Evolutionary conservation across 2,113 vertebrate genomes (phyloP), one percentile per base, ranked within the genome.

Genomic region (Perccottus glenii): DNA sequence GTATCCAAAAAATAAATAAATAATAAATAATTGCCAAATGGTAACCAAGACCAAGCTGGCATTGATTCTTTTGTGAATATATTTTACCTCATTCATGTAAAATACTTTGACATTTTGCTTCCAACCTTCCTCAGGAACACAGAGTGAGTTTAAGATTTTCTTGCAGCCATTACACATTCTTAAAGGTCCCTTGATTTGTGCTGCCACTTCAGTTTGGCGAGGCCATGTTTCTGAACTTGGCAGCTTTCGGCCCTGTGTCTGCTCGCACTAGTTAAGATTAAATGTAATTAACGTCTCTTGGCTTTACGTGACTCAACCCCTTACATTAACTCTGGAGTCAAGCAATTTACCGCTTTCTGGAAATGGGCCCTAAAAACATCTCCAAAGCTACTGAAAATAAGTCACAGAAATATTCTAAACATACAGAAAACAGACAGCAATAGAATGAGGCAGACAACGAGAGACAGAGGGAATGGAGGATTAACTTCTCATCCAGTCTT

Each of bases 401-500:
- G 36, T 55, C n/a, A 49, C 4, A 40, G 3, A 72, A 48, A 62
- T 27, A 51, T 60, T 32, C 53, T 46, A 46, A 11, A 56, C 50
- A 50, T 55, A 61, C 40, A 65, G 43, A 44, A 68, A 67, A 56
- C n/a, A 62, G 52, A 64, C 15, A 63, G 46, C 16, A 32, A 65
- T 9, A 56, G 61, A 52, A 35, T 38, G 64, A 48, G 52, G 40
- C 32, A 38, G 46, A 58, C 61, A 69, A 32, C 44, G 50, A 67
- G 47, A 68, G 70, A 74, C 59, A 78, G 78, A 76, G 67, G 47
- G 60, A 15, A 67, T 64, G 60, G 36, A 57, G 83, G 88, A 86
- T 88, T 89, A 87, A 86, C 85, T 75, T 90, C 87, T 91, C 90
- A 89, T 91, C 89, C 87, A 89, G 88, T 79, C 88, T 91, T 90